A percentile compares a stretch with the other conserved stretches of the same genome.
These are phyloP conservation scores for Babylonia areolata DNA, from an alignment of 1,140 invertebrate genomes.

Conservation along the genomic window DNA sequence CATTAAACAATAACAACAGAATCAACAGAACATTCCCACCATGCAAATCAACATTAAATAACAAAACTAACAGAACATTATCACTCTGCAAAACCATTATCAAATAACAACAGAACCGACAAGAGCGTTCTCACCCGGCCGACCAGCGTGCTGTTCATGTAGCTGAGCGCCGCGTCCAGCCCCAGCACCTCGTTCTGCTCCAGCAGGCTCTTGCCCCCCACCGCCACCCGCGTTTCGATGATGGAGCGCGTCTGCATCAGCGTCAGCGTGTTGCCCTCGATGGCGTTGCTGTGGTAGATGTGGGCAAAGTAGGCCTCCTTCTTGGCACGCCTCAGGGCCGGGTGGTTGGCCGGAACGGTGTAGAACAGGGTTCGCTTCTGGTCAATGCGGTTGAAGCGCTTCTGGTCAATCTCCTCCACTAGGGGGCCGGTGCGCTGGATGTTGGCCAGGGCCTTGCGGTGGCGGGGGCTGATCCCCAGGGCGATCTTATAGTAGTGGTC, in stretches of 20 bases:
- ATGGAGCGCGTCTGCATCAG: slow-evolving; percentile 94
- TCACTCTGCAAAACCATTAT: too few relatives aligned
- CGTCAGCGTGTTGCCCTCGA: slow-evolving; percentile 98
- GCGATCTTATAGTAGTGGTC: slow-evolving; percentile 92
- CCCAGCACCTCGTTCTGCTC: slow-evolving; percentile 92
- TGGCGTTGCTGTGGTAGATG: slow-evolving; percentile 97
- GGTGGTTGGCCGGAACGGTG: slow-evolving; percentile 86
- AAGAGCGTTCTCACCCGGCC: slow-evolving; percentile 18
- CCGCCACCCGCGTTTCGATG: slow-evolving; percentile 93
- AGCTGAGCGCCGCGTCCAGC: slow-evolving; percentile 95
- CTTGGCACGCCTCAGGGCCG: slow-evolving; percentile 89
- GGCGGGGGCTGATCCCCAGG: slow-evolving; percentile 87
- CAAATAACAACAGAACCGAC: too few relatives aligned
- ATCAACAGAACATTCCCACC: too few relatives aligned
- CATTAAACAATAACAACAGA: too few relatives aligned
- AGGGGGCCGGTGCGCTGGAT: slow-evolving; percentile 88
- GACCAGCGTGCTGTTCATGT: slow-evolving; percentile 85
- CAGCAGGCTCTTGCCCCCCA: slow-evolving; percentile 94
- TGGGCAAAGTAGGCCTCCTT: slow-evolving; percentile 96
- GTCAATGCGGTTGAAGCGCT: slow-evolving; percentile 86
- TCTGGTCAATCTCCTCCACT: slow-evolving; percentile 92
- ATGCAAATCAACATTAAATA: too few relatives aligned
- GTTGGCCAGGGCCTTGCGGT: slow-evolving; percentile 83
- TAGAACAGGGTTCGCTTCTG: slow-evolving; percentile 89
- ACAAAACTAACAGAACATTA: too few relatives aligned